Evolutionary conservation across 2,113 vertebrate genomes (phyloP), one percentile per base, ranked within the genome.

Genomic region (Mesocricetus auratus): DNA sequence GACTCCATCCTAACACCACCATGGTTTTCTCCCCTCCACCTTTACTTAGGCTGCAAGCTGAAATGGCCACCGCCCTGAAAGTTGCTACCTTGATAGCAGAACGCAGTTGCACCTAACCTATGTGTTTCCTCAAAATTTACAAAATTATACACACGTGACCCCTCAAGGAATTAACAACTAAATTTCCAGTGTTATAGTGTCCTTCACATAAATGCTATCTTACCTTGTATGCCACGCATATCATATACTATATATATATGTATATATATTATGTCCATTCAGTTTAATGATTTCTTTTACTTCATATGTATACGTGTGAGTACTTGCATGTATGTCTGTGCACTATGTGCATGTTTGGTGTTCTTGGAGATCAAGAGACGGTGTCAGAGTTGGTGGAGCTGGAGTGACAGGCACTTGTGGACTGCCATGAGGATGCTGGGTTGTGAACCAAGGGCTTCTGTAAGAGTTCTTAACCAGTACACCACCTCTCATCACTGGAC

Each of bases 151-250:
- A 16, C 42, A 56, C 88, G 74, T 73, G 90, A 90, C 31, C 24
- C 31, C 42, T 90, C 16, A 42, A 62, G 21, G 26, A 17, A 39
- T 74, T 92, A 31, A 42, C 36, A 26, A 33, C 19, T 86, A 45
- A 82, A 39, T 39, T 89, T 90, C 53, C 82, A 81, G 79, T 77
- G 31, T 53, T 90, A 8, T n/a, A 66, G 31, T 92, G 68, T 90
- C 73, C 29, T 78, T 90, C 53, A 64, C 17, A 24, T n/a, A 1
- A 9, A 62, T 64, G 62, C n/a, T 64, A 15, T 56, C 87, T 83
- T 73, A 31, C 9, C 3, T 81, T 58, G 33, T 56, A 58, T 11
- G 74, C 17, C 29, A 26, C 47, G 10, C 73, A 31, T 62, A n/a
- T 31, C 66, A 15, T 22, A 78, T 86, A 33, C 13, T 58, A 39